A percentile compares a stretch with the other conserved stretches of the same genome.
These are phyloP conservation scores for Pyrocoelia pectoralis DNA, from an alignment of 2,888 invertebrate species.

Conservation along the genomic window DNA sequence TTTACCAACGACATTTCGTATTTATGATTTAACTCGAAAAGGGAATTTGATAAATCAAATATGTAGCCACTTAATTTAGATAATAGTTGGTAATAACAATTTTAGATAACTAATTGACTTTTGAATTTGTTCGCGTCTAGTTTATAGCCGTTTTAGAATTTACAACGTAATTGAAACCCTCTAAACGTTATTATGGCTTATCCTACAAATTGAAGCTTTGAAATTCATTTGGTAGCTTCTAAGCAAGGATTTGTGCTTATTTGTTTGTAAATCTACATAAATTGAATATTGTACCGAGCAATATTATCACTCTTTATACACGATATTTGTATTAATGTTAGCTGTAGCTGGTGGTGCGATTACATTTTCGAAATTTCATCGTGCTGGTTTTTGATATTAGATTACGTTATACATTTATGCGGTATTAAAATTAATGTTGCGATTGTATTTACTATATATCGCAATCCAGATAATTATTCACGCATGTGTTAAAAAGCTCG, in stretches of 20 bases:
- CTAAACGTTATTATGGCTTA: not conserved
- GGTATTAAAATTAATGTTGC: not conserved
- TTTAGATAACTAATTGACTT: not conserved
- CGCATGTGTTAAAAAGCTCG: not conserved
- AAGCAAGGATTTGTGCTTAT: constrained; percentile 3
- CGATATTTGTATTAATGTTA: not conserved
- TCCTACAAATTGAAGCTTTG: constrained; percentile 7
- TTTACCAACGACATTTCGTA: not conserved
- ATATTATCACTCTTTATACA: not conserved
- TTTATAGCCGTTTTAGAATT: not conserved
- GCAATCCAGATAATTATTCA: not conserved
- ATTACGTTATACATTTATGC: not conserved
- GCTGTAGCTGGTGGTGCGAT: not conserved
- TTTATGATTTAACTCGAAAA: not conserved
- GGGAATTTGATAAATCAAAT: not conserved
- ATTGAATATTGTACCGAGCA: constrained; percentile 2
- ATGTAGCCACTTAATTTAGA: not conserved
- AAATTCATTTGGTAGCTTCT: constrained; percentile 11
- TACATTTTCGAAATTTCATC: not conserved
- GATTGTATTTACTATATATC: not conserved
- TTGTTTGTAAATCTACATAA: constrained; percentile 9
- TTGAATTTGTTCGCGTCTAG: not conserved
- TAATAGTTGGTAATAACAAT: not conserved
- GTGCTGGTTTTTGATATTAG: too few relatives aligned
- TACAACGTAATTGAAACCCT: constrained; percentile 5